Evolutionary conservation across 2,113 vertebrate genomes (phyloP), one percentile per base, ranked within the genome.

Genomic region (Lontra canadensis): DNA sequence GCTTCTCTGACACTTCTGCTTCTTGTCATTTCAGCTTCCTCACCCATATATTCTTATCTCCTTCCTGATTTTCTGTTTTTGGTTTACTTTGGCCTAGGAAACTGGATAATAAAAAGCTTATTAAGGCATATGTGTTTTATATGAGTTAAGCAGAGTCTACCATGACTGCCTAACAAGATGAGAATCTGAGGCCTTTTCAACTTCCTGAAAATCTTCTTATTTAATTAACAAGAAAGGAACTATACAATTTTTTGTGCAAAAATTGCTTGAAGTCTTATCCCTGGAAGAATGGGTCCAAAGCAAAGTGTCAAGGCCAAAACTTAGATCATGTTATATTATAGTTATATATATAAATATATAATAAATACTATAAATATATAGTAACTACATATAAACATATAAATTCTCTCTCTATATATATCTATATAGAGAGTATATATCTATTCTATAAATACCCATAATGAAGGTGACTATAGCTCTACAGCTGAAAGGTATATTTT

Each of bases 1-100:
- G 44, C 84, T 94, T 87, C 11, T 90, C 93, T 80, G 74, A 90
- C 34, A 80, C 13, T 55, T 69, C 34, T 83, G 49, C 79, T 92
- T 92, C 87, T 76, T 85, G 94, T 88, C 69, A 90, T 93, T 85
- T 67, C 29, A 31, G 49, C 74, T 95, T 95, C 81, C 71, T 96
- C 78, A 67, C 63, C 69, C 23, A 69, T 82, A 31, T 76, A 42
- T 94, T 90, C 88, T 71, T 67, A 36, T 86, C 74, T 90, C 55
- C 57, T 97, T 92, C 81, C 88, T 94, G 74, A 88, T 84, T 94
- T 92, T 96, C 83, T 96, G n/a, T 44, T 93, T 55, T 47, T 86
- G 36, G 90, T 95, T 96, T 91, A 93, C 71, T 96, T 90, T 94
- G 93, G 90, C 80, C 88, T 91, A 93, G 44, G 95, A 90, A 94